Evolutionary conservation across 2,113 vertebrate genomes (phyloP), one percentile per base, ranked within the genome.

Genomic region (Mormyrus iriodes): DNA sequence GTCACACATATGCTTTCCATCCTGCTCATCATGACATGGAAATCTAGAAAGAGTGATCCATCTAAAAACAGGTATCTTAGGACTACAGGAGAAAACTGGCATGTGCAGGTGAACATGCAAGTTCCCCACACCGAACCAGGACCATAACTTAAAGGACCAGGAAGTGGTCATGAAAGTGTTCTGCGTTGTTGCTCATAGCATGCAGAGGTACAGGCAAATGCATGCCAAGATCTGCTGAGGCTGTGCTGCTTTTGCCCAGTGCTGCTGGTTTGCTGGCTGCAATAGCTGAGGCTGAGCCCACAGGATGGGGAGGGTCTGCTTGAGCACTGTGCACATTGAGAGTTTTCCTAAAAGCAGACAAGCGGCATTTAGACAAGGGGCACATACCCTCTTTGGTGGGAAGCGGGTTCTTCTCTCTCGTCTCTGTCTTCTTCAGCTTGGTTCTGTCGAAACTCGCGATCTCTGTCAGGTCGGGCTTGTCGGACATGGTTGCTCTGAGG

Each of bases 361-460:
- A 7, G 27, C 27, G 27, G 31, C 27, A 39, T 19, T 19, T 15
- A 42, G 35, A 42, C 31, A 39, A 6, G 46, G n/a, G 58, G 52
- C 89, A 97, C 96, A 97, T 95, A 97, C 97, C 97, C 94, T 97
- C 97, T 96, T 98, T 97, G 92, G 96, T 97, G 90, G 97, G 97
- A 90, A 98, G 90, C 89, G 97, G 96, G 91, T 98, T 97, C 94
- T 97, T 97, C 88, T 97, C 97, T 96, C 96, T 96, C 88, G 97
- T 98, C 95, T 97, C 96, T 4, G 95, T 97, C 94, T 98, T 98
- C 95, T 97, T 97, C 95, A 97, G 96, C 94, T 97, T 97, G 92
- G 96, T 95, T 95, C 96, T 98, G 95, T 97, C 97, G 90, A 98
- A 97, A 58, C 95, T 95, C 93, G 96, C 95, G 84, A 97, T 97